Base-by-base conservation (phyloP, 2,113 vertebrate genomes). In the Lophochroa leadbeateri region DNA sequence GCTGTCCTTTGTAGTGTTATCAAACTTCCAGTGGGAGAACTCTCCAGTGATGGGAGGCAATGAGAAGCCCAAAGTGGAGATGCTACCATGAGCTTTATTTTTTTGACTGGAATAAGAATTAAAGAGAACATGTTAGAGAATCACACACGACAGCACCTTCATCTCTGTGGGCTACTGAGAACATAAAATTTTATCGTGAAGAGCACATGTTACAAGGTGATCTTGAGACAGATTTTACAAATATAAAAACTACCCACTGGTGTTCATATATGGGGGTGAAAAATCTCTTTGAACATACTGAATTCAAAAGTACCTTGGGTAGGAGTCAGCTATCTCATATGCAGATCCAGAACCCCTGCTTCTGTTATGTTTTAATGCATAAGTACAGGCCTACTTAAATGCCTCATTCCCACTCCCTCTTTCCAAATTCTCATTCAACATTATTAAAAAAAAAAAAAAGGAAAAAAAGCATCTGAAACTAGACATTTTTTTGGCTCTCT, bases 401-500 rank as follows among this genome's bases (percentile, higher is more conserved):
- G 29, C 18, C 24, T 86, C 13, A 13, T 94, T 84, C 24, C 50
- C 29, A 64, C 8, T 76, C 23, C 33, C 17, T 10, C 76, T 75
- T 71, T 70, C 23, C 31, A 90, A 44, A 77, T 50, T 63, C 39
- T 75, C 5, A 0, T 75, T 50, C 68, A 81, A 29, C 1, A 1
- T 19, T 41, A 44, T 6, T 2, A 8, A 19, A 77, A 20, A 20
- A 55, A 79, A 43, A 63, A 58, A 39, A 79, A 65, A 27, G 5
- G 19, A 25, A 83, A 75, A 68, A 5, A 16, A 3, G n/a, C 1
- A 8, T 93, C 64, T 94, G 88, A 95, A 95, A 91, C 21, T 1
- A 76, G 86, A 69, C 37, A 60, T 50, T 65, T 93, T 90, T 96
- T 94, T 94, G 82, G 88, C 92, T 86, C 27, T 49, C 15, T 76